Base-by-base conservation (phyloP, 2,113 vertebrate genomes). In the Malurus cyaneus region DNA sequence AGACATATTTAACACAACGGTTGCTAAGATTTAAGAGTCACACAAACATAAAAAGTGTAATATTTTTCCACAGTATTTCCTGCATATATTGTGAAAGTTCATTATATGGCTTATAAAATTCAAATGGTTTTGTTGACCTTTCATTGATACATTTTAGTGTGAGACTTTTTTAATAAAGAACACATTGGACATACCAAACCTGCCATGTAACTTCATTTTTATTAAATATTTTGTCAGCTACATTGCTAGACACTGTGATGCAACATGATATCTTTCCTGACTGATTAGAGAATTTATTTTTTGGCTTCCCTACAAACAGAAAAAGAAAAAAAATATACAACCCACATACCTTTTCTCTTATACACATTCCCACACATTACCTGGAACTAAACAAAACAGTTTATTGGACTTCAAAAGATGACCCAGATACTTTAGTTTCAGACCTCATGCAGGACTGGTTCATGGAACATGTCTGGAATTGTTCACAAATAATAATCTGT, bases 101-200 rank as follows among this genome's bases (percentile, higher is more conserved):
- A 49, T 94, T 93, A 73, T 44, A 74, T 9, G 5, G 7, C n/a
- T 95, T 87, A 82, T 28, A 24, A 96, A 90, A 95, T 81, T 59
- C 65, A 88, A 89, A 89, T 60, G 29, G 14, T n/a, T 94, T 76
- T 93, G 24, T n/a, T 92, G 82, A 84, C 41, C 60, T 93, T 97
- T 92, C 18, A 15, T 57, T 80, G 29, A 41, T 28, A 84, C 36
- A n/a, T 81, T 94, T 93, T 46, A 83, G 92, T 14, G 29, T 21
- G 36, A 66, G 32, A 36, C 34, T 89, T 94, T 94, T 94, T 93
- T 49, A 91, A 65, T 79, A 90, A 93, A 94, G 14, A 4, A 52
- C 3, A 1, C 11, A 44, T 21, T 78, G 56, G 85, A 56, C 25
- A 71, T 70, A 79, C 44, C 36, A 92, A 88, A 59, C 39, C 25